Conservation (phyloP, 2,113 vertebrate species). For the Pseudorhombus dupliciocellatus region DNA sequence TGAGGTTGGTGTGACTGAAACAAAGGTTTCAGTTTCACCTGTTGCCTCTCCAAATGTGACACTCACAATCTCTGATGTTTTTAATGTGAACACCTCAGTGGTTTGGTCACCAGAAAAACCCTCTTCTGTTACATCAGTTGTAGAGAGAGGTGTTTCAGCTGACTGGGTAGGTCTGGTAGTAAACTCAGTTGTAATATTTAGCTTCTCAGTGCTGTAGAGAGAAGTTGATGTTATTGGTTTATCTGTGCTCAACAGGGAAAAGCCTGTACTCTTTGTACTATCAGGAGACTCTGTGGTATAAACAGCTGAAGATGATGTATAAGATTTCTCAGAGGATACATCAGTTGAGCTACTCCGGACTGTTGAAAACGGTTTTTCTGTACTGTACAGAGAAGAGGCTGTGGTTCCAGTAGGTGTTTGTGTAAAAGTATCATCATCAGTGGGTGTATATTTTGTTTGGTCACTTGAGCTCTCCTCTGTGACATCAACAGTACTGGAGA, state of each 20-base stretch:
- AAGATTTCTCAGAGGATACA: neutral
- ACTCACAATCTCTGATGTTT: slow-evolving; percentile 17
- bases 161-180: slow-evolving; percentile 13
- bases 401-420: neutral
- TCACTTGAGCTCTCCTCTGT: slow-evolving; percentile 10
- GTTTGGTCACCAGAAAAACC: slow-evolving; percentile 36
- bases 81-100: slow-evolving; percentile 17
- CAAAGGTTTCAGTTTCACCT: slow-evolving; percentile 59
- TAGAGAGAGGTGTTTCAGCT: neutral
- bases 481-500: slow-evolving; percentile 12
- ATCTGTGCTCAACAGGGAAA: slow-evolving; percentile 49
- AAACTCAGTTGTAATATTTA: slow-evolving; percentile 17
- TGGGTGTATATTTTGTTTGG: neutral
- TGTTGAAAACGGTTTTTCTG: slow-evolving; percentile 7
- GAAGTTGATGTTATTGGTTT: slow-evolving; percentile 29
- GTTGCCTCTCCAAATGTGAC: slow-evolving; percentile 62
- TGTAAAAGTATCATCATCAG: neutral
- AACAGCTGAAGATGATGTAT: neutral
- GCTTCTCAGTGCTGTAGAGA: slow-evolving; percentile 49
- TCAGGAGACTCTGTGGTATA: neutral
- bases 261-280: slow-evolving; percentile 2
- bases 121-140: slow-evolving; percentile 37
- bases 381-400: slow-evolving; percentile 22
- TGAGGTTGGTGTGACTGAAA: slow-evolving; percentile 49
- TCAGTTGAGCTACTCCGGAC: neutral